phyloP scores from a whole-genome alignment of 2,113 vertebrate genomes.

The Callopanchax toddi region DNA sequence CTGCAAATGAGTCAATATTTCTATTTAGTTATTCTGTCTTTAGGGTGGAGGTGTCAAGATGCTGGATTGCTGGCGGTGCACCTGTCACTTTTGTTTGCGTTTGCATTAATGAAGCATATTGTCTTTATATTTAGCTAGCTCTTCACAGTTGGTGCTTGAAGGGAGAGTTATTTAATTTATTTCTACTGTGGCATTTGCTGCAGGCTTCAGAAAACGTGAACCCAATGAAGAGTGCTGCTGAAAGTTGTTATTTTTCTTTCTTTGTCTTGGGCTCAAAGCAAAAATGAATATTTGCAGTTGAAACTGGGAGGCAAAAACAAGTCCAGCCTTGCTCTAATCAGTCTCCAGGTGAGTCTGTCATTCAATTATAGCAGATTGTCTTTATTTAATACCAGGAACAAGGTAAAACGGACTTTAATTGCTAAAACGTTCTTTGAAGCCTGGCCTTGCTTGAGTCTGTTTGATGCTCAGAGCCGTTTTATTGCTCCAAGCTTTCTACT shows the following conservation, averaged over 20 bases:
- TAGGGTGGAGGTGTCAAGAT: neutral
- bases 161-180: neutral
- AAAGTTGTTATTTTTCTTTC: slow-evolving; percentile 1
- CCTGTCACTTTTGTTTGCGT: slow-evolving; percentile 33
- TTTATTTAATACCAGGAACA: slow-evolving; percentile 14
- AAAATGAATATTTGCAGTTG: slow-evolving; percentile 31
- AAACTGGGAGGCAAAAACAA: slow-evolving; percentile 14
- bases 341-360: slow-evolving; percentile 15
- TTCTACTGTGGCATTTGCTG: slow-evolving; percentile 1
- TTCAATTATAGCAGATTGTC: slow-evolving; percentile 13
- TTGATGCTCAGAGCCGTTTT: neutral
- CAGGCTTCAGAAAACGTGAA: slow-evolving; percentile 15
- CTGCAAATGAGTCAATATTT: slow-evolving; percentile 34
- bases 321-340: slow-evolving; percentile 10
- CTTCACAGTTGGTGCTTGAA: slow-evolving; percentile 6
- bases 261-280: slow-evolving; percentile 35
- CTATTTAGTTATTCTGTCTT: slow-evolving; percentile 11
- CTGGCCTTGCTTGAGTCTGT: neutral
- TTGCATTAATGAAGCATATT: slow-evolving; percentile 21
- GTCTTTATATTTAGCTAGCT: slow-evolving; percentile 37
- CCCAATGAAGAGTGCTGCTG: neutral
- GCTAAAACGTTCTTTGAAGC: slow-evolving; percentile 11
- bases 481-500: slow-evolving; percentile 11
- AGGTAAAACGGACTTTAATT: neutral
- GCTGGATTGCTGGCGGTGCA: slow-evolving; percentile 15